A percentile compares a stretch with the other conserved stretches of the same genome.
Evolutionary conservation across 2,797 vertebrate genomes (phyloP).

Genomic region (Phylloscopus collybita): DNA sequence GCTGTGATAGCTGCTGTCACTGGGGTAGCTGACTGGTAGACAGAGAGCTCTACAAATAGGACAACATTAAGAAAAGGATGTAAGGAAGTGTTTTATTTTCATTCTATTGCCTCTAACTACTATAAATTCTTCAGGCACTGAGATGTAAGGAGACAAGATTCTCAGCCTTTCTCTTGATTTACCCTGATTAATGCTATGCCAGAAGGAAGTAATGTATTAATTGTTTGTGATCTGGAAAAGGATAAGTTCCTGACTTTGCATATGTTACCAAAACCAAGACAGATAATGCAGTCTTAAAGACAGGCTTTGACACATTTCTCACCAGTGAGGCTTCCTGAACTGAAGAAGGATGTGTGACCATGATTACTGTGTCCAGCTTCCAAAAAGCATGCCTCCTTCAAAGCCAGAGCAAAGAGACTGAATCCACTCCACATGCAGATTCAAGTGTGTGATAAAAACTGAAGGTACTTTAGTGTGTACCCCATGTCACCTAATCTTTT

Average conservation of each 20-base stretch:
- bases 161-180: constrained; percentile 12
- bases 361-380: not conserved
- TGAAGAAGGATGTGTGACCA: not conserved
- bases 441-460: not conserved
- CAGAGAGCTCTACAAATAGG: not conserved
- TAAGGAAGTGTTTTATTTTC: constrained; percentile 39
- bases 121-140: constrained; percentile 21
- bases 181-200: constrained; percentile 18
- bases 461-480: not conserved
- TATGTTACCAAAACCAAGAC: constrained; percentile 16
- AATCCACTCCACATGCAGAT: not conserved
- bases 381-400: not conserved
- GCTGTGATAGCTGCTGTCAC: not conserved
- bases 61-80: not conserved
- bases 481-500: not conserved
- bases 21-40: not conserved
- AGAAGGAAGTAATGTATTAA: constrained; percentile 54
- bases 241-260: constrained; percentile 32
- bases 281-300: not conserved
- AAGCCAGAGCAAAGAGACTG: not conserved
- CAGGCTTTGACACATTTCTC: constrained; percentile 8
- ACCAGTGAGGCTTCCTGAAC: not conserved
- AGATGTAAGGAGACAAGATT: not conserved
- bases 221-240: constrained; percentile 27
- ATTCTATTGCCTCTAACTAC: constrained; percentile 10